Evolutionary conservation across 2,888 invertebrate species (phyloP), one percentile per base, ranked within the genome.

Genomic region (Biston betularia): DNA sequence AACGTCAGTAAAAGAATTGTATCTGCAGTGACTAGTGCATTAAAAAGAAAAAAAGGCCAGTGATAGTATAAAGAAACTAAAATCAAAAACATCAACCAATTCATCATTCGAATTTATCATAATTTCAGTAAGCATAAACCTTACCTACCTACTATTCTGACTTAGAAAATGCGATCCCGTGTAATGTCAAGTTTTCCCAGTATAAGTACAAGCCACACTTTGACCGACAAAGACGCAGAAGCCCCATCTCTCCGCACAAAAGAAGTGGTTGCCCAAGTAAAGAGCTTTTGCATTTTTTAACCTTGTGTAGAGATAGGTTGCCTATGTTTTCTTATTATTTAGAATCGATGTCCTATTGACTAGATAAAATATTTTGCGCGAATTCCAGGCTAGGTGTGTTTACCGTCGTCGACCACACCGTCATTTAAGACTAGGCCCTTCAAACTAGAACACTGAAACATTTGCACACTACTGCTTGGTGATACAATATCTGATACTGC

Each of bases 211-310:
- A 38, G 58, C 49, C 63, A 54, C 56, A 63, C 71, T 73, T 70
- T 73, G 73, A 71, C 72, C 71, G 58, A 50, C 56, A 60, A 50
- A 54, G 69, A 74, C 72, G 70, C 74, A 72, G 60, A 69, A 74
- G 78, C 71, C 80, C 79, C 79, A 79, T 81, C 81, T 79, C 78
- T 68, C 80, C 79, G 64, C 79, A 89, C 87, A 89, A 89, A 89
- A 88, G 89, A 63, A 60, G 79, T 90, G 89, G 90, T 90, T 90
- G 86, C 87, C 80, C 84, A 81, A 83, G 88, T 89, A 90, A 92
- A 90, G 87, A 89, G 91, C 82, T 84, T 87, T 82, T 91, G 90
- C 87, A 92, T 92, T 90, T 92, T 92, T 92, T 90, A 89, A 91
- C 81, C 82, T 79, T 3, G 55, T 42, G 45, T 71, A 34, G 56